These are phyloP conservation scores for Subacronicta megacephala DNA, from an alignment of 2,888 invertebrate species.

Conservation along the genomic window DNA sequence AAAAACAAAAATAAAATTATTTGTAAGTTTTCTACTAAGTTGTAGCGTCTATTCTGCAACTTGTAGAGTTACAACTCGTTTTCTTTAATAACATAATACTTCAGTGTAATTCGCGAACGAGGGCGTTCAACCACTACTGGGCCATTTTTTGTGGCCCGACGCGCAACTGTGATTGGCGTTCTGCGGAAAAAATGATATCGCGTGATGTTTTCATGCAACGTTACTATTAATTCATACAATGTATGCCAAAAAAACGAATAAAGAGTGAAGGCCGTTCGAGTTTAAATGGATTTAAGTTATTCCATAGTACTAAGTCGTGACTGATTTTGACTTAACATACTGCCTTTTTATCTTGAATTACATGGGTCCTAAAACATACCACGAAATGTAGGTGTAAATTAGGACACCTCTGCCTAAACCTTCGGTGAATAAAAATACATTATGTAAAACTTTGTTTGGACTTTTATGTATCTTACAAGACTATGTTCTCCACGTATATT, in stretches of 20 bases:
- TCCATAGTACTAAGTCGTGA: too few species aligned
- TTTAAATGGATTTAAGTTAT: constrained; percentile 19
- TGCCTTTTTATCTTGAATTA: too few species aligned
- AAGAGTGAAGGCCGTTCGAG: constrained; percentile 26
- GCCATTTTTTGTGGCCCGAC: constrained; percentile 48
- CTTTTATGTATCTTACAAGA: too few species aligned
- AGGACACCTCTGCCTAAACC: too few species aligned
- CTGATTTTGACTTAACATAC: not conserved
- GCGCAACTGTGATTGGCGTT: constrained; percentile 47
- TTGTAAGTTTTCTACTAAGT: too few species aligned
- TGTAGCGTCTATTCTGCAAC: too few species aligned
- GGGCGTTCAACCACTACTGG: constrained; percentile 48
- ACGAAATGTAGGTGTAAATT: too few species aligned
- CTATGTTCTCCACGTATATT: too few species aligned
- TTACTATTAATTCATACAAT: constrained; percentile 38
- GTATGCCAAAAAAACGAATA: constrained; percentile 25
- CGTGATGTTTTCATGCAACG: constrained; percentile 51
- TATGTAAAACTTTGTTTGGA: too few species aligned
- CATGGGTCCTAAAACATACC: too few species aligned
- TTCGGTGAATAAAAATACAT: too few species aligned
- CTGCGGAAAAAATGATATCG: constrained; percentile 40
- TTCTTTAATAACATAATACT: constrained; percentile 20
- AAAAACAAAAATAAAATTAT: too few species aligned
- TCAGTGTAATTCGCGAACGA: constrained; percentile 34
- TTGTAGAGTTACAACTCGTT: not conserved